Base-by-base conservation (phyloP, 2,888 invertebrate species). In the Ormia ochracea region DNA sequence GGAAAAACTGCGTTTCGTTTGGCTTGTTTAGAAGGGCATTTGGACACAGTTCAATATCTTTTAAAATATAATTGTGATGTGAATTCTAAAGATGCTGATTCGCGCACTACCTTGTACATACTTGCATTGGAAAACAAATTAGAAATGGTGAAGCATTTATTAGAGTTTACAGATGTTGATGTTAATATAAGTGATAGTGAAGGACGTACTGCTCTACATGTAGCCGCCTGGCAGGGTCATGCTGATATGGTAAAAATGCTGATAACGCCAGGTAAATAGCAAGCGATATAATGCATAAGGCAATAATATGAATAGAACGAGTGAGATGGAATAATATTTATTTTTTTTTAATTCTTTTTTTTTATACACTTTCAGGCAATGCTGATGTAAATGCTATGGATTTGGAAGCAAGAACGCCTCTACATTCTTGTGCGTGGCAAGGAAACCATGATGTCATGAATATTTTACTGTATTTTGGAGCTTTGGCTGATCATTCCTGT, bases 401-500 rank as follows among this genome's bases (percentile, higher is more conserved):
- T 90, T 92, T 94, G 81, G 96, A 97, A 89, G 93, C 93, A 82
- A 92, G 98, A 76, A 97, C 97, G 0, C 96, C 98, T 0, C 90
- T 98, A 81, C 98, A 98, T 91, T 97, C 97, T 36, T 98, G 98
- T 14, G 96, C 97, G 63, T 98, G 98, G 98, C 96, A 98, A 87
- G 98, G 98, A 0, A 96, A 98, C 85, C 93, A 94, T 41, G 92
- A 93, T 58, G 96, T 96, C 43, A 96, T 98, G 82, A 92, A 94
- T 75, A 91, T 96, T 41, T 90, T 96, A 12, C 91, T 98, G 50
- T 93, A 94, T 85, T 93, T 93, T 84, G 96, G 96, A 4, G 97
- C 98, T 0, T 89, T 92, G 70, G 95, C 96, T 17, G 94, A 97
- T 90, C 97, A 97, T 84, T 95, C 96, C 0, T 98, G 98, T 88